Conservation (phyloP, 2,888 invertebrate species). For the Mellilla xanthometata region DNA sequence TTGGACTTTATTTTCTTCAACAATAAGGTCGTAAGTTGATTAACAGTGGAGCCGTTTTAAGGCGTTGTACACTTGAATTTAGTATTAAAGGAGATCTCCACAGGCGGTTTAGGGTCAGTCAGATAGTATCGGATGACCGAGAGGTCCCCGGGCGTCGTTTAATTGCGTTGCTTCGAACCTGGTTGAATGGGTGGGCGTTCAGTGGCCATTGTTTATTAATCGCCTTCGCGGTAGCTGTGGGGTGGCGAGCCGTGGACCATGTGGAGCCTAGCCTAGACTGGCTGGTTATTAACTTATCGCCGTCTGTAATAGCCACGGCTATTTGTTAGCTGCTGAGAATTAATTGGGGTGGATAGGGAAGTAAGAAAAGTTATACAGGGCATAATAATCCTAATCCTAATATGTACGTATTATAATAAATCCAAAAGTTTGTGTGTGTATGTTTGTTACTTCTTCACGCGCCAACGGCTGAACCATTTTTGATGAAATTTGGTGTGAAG, state of each 20-base stretch:
- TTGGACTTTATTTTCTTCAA: neutral
- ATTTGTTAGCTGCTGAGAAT: slow-evolving; percentile 12
- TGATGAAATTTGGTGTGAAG: too few species aligned
- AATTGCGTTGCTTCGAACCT: slow-evolving; percentile 67
- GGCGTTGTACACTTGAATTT: slow-evolving; percentile 25
- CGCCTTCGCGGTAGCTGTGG: slow-evolving; percentile 59
- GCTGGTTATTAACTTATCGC: slow-evolving; percentile 11
- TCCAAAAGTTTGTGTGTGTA: too few species aligned
- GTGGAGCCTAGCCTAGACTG: slow-evolving; percentile 12
- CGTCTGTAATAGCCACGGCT: slow-evolving; percentile 7
- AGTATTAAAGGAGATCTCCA: slow-evolving; percentile 46
- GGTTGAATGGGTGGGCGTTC: slow-evolving; percentile 65
- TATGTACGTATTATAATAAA: too few species aligned
- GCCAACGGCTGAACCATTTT: too few species aligned
- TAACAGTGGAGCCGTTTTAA: slow-evolving; percentile 4
- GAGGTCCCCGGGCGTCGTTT: slow-evolving; percentile 67
- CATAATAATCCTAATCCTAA: too few species aligned
- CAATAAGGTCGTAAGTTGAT: slow-evolving; percentile 3
- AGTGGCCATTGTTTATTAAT: slow-evolving; percentile 62
- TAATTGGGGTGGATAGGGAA: too few species aligned
- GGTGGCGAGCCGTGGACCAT: slow-evolving; percentile 48
- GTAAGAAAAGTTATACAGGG: too few species aligned
- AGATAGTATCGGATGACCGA: slow-evolving; percentile 66
- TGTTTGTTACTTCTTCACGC: too few species aligned
- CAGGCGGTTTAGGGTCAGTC: slow-evolving; percentile 61